These are phyloP conservation scores for Zophobas atratus DNA, from an alignment of 1,140 invertebrate genomes.

Conservation along the genomic window DNA sequence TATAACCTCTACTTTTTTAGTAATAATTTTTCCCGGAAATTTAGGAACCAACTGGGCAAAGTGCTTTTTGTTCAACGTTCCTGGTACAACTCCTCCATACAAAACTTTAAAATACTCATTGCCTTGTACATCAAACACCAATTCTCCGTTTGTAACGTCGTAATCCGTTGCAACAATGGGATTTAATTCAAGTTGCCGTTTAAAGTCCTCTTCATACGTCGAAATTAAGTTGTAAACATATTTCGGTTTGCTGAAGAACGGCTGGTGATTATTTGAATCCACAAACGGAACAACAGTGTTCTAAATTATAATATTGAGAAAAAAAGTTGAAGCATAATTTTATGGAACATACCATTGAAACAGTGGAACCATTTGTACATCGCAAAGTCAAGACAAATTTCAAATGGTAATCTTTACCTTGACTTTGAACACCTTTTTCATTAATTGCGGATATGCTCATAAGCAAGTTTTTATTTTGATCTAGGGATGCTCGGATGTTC, in stretches of 20 bases:
- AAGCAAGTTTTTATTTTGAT: not conserved
- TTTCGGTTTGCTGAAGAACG: constrained; percentile 12
- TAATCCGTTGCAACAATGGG: constrained; percentile 27
- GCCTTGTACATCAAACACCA: not conserved
- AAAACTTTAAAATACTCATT: constrained; percentile 4
- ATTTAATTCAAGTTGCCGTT: constrained; percentile 13
- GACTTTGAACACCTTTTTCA: not conserved
- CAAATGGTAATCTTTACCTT: not conserved
- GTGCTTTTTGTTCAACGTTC: constrained; percentile 6
- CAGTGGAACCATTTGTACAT: not conserved
- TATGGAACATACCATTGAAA: not conserved
- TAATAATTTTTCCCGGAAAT: not conserved
- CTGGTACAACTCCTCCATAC: not conserved
- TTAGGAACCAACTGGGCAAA: constrained; percentile 4
- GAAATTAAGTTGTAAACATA: constrained; percentile 26
- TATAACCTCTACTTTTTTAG: not conserved
- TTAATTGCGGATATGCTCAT: not conserved
- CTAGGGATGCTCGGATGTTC: not conserved
- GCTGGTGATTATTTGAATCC: constrained; percentile 9
- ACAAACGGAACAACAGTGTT: not conserved
- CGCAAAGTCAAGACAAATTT: not conserved
- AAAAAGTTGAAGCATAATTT: not conserved
- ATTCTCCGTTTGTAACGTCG: constrained; percentile 8
- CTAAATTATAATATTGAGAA: not conserved
- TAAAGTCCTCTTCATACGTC: constrained; percentile 11